Conservation (phyloP, 2,888 invertebrate species). For the Xestia c-nigrum region DNA sequence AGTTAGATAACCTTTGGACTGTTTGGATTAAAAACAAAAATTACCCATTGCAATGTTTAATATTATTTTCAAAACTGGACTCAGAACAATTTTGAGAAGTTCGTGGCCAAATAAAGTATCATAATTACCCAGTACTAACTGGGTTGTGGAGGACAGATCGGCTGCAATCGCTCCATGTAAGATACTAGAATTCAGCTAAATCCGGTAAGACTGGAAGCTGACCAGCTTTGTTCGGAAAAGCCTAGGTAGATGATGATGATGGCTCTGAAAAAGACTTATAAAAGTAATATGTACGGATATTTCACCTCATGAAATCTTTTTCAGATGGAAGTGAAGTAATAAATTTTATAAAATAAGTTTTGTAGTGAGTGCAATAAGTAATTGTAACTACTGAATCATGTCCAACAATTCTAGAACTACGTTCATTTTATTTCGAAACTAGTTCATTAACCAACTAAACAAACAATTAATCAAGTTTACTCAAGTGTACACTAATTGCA, state of each 20-base stretch:
- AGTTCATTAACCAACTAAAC: conserved; percentile 14
- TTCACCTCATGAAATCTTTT: not conserved
- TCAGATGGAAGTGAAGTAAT: not conserved
- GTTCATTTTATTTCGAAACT: not conserved
- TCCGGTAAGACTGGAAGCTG: too few relatives aligned
- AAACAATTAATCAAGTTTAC: conserved; percentile 36
- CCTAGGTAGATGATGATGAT: too few relatives aligned
- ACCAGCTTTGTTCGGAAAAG: too few relatives aligned
- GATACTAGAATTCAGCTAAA: too few relatives aligned
- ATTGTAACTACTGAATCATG: not conserved
- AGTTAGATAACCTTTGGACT: not conserved
- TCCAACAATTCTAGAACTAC: not conserved
- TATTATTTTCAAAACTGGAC: not conserved
- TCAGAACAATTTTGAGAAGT: too few relatives aligned
- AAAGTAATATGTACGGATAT: not conserved
- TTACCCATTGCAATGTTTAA: not conserved
- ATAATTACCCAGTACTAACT: too few relatives aligned
- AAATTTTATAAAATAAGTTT: not conserved
- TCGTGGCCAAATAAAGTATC: too few relatives aligned
- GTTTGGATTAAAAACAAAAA: not conserved
- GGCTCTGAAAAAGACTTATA: not conserved
- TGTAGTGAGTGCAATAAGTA: not conserved
- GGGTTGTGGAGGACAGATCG: too few relatives aligned
- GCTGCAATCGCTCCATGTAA: too few relatives aligned
- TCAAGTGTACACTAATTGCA: conserved; percentile 32